phyloP scores from a whole-genome alignment of 2,888 invertebrate species.

The Xestia c-nigrum region DNA sequence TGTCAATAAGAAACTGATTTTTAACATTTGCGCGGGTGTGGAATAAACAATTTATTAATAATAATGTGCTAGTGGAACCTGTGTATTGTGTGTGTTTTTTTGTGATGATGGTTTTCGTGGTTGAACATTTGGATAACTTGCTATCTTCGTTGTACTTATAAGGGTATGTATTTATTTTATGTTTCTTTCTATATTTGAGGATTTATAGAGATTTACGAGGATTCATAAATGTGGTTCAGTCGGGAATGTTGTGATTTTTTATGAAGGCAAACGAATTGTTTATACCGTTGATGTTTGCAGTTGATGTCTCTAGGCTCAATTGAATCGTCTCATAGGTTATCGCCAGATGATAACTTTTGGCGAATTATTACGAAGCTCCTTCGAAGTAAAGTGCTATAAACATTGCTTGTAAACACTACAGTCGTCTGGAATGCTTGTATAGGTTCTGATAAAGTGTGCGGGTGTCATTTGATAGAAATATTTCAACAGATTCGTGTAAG shows the following conservation, averaged over 20 bases:
- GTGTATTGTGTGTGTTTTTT: conserved; percentile 86
- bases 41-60: conserved; percentile 83
- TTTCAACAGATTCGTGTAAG: conserved; percentile 21
- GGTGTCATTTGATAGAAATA: conserved; percentile 22
- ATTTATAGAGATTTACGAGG: conserved; percentile 67
- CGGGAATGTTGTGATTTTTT: conserved; percentile 42
- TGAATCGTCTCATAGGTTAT: conserved; percentile 78
- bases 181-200: conserved; percentile 79
- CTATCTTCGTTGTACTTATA: conserved; percentile 85
- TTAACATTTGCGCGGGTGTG: conserved; percentile 89
- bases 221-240: conserved; percentile 46
- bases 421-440: neutral
- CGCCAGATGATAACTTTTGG: conserved; percentile 83
- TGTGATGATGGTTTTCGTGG: conserved; percentile 87
- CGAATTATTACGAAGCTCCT: conserved; percentile 66
- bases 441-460: conserved; percentile 16
- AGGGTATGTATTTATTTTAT: conserved; percentile 88
- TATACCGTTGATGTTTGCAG: conserved; percentile 37
- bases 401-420: conserved; percentile 34
- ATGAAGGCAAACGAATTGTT: conserved; percentile 32
- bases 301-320: conserved; percentile 52
- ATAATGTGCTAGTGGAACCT: conserved; percentile 86
- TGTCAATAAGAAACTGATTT: conserved; percentile 90
- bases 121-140: conserved; percentile 85
- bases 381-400: conserved; percentile 36